These are phyloP conservation scores for Electrophaes corylata DNA, from an alignment of 2,888 invertebrate genomes.

Conservation along the genomic window DNA sequence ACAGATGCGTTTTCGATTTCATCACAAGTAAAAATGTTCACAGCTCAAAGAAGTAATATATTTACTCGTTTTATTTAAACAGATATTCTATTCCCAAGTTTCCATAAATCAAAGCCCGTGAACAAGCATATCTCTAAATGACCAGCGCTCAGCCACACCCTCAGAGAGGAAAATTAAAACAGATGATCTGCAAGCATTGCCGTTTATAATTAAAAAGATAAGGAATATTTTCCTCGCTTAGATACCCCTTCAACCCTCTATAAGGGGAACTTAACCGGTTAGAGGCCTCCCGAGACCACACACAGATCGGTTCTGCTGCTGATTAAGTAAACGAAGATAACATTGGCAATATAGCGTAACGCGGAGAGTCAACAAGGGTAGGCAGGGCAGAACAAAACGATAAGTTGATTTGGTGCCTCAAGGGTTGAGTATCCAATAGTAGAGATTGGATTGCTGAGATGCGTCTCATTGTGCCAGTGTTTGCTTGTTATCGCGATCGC, in stretches of 20 bases:
- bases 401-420: constrained; percentile 81
- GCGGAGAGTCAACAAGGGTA: constrained; percentile 83
- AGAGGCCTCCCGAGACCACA: constrained; percentile 74
- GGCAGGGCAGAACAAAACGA: constrained; percentile 52
- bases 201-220: constrained; percentile 83
- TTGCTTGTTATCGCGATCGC: constrained; percentile 51
- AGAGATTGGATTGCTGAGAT: constrained; percentile 79
- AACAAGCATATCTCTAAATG: constrained; percentile 22
- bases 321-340: constrained; percentile 85
- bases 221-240: constrained; percentile 78
- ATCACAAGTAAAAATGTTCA: too few relatives aligned
- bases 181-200: constrained; percentile 77
- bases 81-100: not conserved
- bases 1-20: too few relatives aligned
- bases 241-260: constrained; percentile 60
- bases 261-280: constrained; percentile 56
- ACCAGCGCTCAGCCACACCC: constrained; percentile 18
- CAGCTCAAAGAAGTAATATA: too few relatives aligned
- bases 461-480: constrained; percentile 64
- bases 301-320: constrained; percentile 69
- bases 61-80: not conserved
- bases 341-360: constrained; percentile 74
- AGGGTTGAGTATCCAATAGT: constrained; percentile 77
- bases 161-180: constrained; percentile 73
- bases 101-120: constrained; percentile 12